Conservation (phyloP, 2,113 vertebrate species). For the Pardalotus punctatus region DNA sequence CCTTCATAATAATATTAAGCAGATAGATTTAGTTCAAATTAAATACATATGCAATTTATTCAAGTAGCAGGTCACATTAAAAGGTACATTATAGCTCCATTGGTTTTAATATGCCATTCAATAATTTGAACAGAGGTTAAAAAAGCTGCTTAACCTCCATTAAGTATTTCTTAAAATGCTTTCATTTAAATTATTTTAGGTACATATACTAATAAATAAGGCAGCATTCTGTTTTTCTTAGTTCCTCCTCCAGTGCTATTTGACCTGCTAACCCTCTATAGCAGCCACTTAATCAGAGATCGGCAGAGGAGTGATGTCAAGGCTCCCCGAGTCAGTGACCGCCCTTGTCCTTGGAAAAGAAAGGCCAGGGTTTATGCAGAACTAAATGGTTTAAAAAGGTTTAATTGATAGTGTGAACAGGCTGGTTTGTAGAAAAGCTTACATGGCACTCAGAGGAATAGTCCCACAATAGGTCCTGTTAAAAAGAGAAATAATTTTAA, state of each 20-base stretch:
- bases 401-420: conserved; percentile 69
- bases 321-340: conserved; percentile 58
- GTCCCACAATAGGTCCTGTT: not conserved
- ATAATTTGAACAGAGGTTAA: conserved; percentile 80
- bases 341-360: conserved; percentile 75
- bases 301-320: conserved; percentile 59
- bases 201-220: conserved; percentile 72
- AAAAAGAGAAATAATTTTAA: not conserved
- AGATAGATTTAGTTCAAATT: conserved; percentile 74
- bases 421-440: conserved; percentile 14
- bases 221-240: conserved; percentile 56
- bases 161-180: conserved; percentile 80
- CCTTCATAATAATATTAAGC: conserved; percentile 67
- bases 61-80: conserved; percentile 75
- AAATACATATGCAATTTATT: conserved; percentile 80
- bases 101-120: conserved; percentile 82
- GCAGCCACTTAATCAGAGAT: conserved; percentile 74
- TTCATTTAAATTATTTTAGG: conserved; percentile 80
- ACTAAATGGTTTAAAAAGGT: conserved; percentile 64
- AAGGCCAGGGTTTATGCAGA: conserved; percentile 67
- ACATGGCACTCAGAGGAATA: conserved; percentile 14
- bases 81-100: conserved; percentile 74
- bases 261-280: conserved; percentile 66
- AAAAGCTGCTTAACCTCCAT: conserved; percentile 81
- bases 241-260: conserved; percentile 48